Conservation (phyloP, 2,797 vertebrate genomes). For the Acropternis orthonyx region DNA sequence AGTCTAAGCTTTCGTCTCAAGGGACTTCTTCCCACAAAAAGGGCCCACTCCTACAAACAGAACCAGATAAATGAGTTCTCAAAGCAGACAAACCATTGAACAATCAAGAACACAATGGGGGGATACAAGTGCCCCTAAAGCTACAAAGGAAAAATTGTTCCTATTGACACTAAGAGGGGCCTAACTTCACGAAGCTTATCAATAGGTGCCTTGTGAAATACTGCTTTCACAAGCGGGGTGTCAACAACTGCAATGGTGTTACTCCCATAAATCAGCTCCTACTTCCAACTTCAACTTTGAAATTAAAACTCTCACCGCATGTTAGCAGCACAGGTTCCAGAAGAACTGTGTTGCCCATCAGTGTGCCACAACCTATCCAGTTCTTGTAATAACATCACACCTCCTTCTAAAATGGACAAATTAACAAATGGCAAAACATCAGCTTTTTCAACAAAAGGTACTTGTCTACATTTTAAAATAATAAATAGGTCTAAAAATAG, state of each 20-base stretch:
- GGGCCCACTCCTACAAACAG: not conserved
- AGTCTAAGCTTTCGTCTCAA: not conserved
- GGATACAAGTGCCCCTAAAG: not conserved
- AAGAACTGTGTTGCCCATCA: not conserved
- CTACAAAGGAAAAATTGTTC: not conserved
- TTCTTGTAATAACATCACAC: not conserved
- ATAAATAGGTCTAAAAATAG: not conserved
- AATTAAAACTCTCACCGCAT: not conserved
- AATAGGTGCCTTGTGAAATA: not conserved
- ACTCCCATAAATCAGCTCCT: not conserved
- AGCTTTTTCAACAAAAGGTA: not conserved
- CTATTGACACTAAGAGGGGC: not conserved
- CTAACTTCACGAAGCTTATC: not conserved
- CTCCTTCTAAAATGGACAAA: not conserved
- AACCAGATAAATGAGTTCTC: not conserved
- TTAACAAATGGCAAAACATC: not conserved
- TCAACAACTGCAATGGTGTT: not conserved
- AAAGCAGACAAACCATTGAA: not conserved
- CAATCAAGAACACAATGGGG: not conserved
- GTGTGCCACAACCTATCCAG: accelerated
- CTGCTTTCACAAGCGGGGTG: too few species aligned
- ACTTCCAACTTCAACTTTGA: not conserved
- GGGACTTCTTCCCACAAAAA: not conserved
- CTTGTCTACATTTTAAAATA: not conserved
- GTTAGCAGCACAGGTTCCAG: not conserved